Evolutionary conservation across 1,140 invertebrate genomes (phyloP), one percentile per base, ranked within the genome.

Genomic region (Gyrodactylus salaris): DNA sequence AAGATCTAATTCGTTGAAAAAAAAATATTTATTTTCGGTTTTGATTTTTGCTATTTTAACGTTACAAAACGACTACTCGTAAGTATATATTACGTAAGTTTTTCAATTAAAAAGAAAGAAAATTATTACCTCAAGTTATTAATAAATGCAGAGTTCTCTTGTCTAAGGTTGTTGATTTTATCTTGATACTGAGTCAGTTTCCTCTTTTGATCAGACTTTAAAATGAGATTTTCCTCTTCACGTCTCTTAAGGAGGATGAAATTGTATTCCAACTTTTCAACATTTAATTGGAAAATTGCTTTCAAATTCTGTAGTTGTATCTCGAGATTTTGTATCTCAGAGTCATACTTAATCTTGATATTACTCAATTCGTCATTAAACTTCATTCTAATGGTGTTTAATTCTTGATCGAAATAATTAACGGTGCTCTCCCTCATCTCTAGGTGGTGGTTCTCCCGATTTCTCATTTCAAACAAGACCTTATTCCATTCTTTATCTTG

Each of bases 231-330:
- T 79, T 90, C 88, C 74, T 89, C 87, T 77, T 91, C 88, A 7
- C 88, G 82, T 78, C 86, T 86, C 79, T 88, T 88, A 22, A 91
- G 77, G 16, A 90, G 85, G 80, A 86, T 82, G 77, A 88, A 89
- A 80, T 88, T 91, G 76, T 90, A 90, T 77, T 89, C 87, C 25
- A 91, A 81, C 78, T 90, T 89, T 78, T 90, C 88, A 1, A 85
- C 85, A 77, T 90, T 90, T 75, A 89, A 84, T 75, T 85, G 78
- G 74, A 84, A 85, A 0, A 82, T 77, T 0, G 86, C 84, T 78
- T 88, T 87, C 71, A 88, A 85, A 75, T 85, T 85, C 76, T 89
- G 85, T 25, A 89, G 78, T 78, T 89, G 86, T 74, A 86, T 85
- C 77, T 89, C 86, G 1, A 89, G 78, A 25, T 84, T 84, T 78